Percentiles rank a stretch among this genome's conserved stretches.
Evolutionary conservation across 2,797 vertebrate genomes (phyloP).

Genomic region (Crocidura indochinensis): DNA sequence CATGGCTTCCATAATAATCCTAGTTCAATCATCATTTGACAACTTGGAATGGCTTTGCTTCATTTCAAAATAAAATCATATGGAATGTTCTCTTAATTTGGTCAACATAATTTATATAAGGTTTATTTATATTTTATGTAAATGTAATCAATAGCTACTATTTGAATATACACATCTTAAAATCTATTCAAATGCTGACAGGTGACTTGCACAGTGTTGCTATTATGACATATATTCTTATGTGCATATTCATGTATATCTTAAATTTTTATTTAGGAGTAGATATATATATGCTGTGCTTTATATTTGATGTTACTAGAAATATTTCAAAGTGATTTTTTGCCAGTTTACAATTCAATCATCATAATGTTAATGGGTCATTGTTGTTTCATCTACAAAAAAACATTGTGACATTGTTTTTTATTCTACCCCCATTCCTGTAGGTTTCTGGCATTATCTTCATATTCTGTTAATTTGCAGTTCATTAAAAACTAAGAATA

Average conservation of each 20-base stretch:
- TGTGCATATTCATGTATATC: neutral
- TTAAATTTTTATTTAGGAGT: constrained; percentile 30
- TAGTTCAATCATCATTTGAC: neutral
- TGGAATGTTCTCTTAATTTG: neutral
- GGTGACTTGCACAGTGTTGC: neutral
- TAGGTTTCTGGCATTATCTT: neutral
- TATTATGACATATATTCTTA: constrained; percentile 2
- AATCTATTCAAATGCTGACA: neutral
- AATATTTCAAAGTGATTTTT: neutral
- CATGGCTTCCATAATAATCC: neutral
- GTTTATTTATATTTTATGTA: neutral
- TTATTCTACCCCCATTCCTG: neutral
- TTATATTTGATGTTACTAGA: neutral
- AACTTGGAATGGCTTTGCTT: neutral
- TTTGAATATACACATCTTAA: neutral
- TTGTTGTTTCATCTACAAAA: neutral
- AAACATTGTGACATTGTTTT: neutral
- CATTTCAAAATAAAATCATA: neutral
- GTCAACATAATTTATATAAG: neutral
- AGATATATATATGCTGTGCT: neutral
- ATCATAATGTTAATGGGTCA: constrained; percentile 5
- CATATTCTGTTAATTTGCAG: constrained; percentile 4
- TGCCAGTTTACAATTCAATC: constrained; percentile 15
- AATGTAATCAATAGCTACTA: neutral
- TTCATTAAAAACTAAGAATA: constrained; percentile 6